phyloP scores from a whole-genome alignment of 2,113 vertebrate genomes.

The Mystacornis crossleyi region DNA sequence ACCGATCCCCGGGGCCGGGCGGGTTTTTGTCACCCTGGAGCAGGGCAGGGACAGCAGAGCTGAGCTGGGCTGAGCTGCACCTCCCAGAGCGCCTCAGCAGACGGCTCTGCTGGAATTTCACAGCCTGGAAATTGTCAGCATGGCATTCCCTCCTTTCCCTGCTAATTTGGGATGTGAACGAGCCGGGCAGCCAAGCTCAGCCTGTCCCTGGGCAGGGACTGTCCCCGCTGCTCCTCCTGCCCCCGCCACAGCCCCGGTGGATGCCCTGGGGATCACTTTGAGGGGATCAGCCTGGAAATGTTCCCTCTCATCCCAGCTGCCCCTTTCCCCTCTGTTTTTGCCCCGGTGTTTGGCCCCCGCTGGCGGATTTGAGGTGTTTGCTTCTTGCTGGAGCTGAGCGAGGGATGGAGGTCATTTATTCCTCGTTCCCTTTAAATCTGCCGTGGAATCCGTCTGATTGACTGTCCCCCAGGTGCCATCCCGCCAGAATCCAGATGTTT shows the following conservation, averaged over 20 bases:
- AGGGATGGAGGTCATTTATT: neutral
- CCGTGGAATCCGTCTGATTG: neutral
- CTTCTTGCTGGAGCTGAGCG: neutral
- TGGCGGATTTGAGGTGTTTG: neutral
- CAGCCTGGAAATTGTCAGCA: neutral
- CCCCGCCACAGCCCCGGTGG: neutral
- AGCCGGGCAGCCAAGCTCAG: neutral
- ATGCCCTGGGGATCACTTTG: fast-evolving
- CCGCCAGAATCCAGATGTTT: neutral
- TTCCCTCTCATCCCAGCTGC: neutral
- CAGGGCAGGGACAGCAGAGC: neutral
- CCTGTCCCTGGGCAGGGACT: neutral
- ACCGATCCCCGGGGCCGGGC: neutral
- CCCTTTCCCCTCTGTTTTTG: neutral
- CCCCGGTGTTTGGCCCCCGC: neutral
- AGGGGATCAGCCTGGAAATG: no score
- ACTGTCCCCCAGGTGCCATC: no score
- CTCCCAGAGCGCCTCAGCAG: neutral
- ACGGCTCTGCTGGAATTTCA: neutral
- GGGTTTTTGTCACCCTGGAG: neutral
- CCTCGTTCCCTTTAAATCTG: neutral
- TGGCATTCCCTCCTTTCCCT: neutral
- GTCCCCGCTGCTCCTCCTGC: neutral
- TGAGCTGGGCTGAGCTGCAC: neutral
- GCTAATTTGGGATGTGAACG: neutral